Conservation (phyloP, 2,113 vertebrate species). For the Bubo bubo region DNA sequence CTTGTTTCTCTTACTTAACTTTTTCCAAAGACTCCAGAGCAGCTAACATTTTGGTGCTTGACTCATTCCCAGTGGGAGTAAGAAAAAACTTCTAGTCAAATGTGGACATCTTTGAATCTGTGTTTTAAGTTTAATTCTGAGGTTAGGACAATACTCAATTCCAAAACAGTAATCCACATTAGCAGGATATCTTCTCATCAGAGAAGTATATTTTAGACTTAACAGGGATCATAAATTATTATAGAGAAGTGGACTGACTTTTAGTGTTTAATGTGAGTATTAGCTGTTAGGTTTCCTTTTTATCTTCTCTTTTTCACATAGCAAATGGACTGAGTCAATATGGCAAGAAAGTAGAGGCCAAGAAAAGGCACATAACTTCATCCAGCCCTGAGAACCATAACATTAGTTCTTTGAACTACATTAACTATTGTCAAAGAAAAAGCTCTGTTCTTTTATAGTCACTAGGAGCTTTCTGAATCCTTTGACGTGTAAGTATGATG, state of each 20-base stretch:
- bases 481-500: background rate
- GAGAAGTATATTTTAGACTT: background rate
- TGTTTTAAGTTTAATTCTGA: background rate
- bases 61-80: background rate
- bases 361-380: background rate
- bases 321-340: background rate
- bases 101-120: background rate
- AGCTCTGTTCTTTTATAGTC: background rate
- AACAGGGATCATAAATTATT: background rate
- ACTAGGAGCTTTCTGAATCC: background rate
- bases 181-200: background rate
- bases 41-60: too few relatives aligned
- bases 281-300: background rate
- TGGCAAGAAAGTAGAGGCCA: background rate
- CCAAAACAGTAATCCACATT: background rate
- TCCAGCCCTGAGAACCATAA: background rate
- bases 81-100: background rate
- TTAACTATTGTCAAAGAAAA: background rate
- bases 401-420: background rate
- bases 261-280: background rate
- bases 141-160: background rate
- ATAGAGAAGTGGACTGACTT: background rate
- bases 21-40: background rate
- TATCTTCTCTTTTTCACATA: background rate
- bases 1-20: background rate